Base-by-base conservation (phyloP, 2,888 invertebrate genomes). In the Drosophila prolongata region DNA sequence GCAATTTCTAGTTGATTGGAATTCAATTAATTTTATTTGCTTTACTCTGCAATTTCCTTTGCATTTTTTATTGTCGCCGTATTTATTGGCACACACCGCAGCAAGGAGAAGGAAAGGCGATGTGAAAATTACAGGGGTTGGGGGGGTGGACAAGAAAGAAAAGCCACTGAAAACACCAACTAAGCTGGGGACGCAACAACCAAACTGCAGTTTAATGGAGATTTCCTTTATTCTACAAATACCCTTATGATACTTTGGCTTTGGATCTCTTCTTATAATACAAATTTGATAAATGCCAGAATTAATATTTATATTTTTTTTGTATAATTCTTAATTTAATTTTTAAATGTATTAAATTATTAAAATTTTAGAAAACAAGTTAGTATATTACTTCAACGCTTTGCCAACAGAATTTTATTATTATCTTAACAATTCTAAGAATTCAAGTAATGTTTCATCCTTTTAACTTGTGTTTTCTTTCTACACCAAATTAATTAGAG, bases 11-110 rank as follows among this genome's bases (percentile, higher is more conserved):
- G 77, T 89, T 90, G 90, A 89, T 89, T 90, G 89, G 89, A 90
- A 89, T 90, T 89, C 90, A 90, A 89, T 89, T 89, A 89, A 89
- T 89, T 90, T 87, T 89, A 89, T 89, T 90, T 89, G 89, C 82
- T 89, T 89, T 78, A 74, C 87, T 75, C 86, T 76, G 89, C 88
- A 86, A 86, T 89, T 86, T 88, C 89, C 87, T 83, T 88, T 75
- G 88, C 76, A 86, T 85, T 87, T 81, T 84, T 85, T 85, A 85
- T 85, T 85, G 79, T 87, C 80, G 77, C 79, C 77, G 71, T 85
- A 87, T 87, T 82, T 87, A 85, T 87, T 84, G 87, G 75, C 86
- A 70, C 70, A 82, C 79, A 84, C 76, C 70, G 55, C 70, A 68
- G 30, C 40, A 37, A 46, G 37, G 47, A 47, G 59, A 43, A 37